Percentiles rank a stretch among this genome's conserved stretches.
Evolutionary conservation across 2,888 invertebrate genomes (phyloP).

Genomic region (Slavum lentiscoides): DNA sequence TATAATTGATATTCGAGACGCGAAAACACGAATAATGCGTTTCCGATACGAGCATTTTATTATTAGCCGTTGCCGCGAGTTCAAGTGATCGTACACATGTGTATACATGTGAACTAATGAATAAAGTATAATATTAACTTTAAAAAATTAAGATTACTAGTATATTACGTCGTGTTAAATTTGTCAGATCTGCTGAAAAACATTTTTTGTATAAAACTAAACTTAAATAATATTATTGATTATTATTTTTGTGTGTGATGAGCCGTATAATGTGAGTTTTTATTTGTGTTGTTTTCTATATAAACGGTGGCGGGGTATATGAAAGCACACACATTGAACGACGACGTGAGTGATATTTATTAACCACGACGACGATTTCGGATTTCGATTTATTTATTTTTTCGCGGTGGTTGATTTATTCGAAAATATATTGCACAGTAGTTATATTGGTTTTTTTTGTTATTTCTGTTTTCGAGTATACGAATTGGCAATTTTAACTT

Average conservation of each 20-base stretch:
- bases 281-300: background rate
- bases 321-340: background rate
- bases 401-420: background rate
- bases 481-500: slow-evolving; percentile 9
- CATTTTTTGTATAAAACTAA: no score
- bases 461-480: background rate
- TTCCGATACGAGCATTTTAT: no score
- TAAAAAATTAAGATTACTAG: no score
- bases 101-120: no score
- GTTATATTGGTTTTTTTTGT: slow-evolving; percentile 10
- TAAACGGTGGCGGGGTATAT: background rate
- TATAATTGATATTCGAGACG: no score
- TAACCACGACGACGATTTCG: slow-evolving; percentile 10
- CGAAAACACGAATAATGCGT: no score
- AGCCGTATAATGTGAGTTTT: background rate
- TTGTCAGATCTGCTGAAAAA: no score
- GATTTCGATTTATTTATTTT: slow-evolving; percentile 4
- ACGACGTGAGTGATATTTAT: slow-evolving; percentile 21
- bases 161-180: background rate
- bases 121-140: no score
- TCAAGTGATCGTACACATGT: no score
- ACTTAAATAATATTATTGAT: no score
- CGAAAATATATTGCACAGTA: slow-evolving; percentile 25
- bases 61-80: no score
- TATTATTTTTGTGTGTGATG: background rate